Percentiles rank a stretch among this genome's conserved stretches.
Evolutionary conservation across 2,797 vertebrate genomes (phyloP).

Genomic region (Rhinatrema bivittatum): DNA sequence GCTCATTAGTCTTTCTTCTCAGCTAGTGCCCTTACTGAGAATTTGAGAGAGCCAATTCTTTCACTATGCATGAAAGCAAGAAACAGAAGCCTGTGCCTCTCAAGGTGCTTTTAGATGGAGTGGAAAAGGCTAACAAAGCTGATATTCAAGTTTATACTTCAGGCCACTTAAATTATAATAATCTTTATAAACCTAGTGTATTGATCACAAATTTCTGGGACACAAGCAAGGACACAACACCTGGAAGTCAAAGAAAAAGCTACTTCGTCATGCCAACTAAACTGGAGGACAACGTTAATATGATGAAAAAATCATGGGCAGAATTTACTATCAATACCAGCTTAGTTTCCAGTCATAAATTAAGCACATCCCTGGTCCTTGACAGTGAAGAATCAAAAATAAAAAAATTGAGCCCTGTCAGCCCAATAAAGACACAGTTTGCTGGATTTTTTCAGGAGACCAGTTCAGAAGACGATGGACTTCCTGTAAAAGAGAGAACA

Average conservation of each 20-base stretch:
- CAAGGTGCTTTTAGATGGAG: constrained; percentile 29
- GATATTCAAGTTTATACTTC: constrained; percentile 51
- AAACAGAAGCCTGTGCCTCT: constrained; percentile 2
- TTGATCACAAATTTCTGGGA: constrained; percentile 28
- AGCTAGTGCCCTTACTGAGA: too few relatives aligned
- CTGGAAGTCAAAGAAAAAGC: background rate
- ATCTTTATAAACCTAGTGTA: constrained; percentile 34
- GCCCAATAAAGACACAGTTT: constrained; percentile 4
- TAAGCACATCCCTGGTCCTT: too few relatives aligned
- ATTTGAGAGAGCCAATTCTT: too few relatives aligned
- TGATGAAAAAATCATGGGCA: constrained; percentile 32
- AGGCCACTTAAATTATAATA: constrained; percentile 49
- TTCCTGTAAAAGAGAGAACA: background rate
- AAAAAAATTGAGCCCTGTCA: background rate
- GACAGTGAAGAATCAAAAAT: too few relatives aligned
- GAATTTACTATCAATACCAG: constrained; percentile 19
- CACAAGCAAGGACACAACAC: constrained; percentile 15
- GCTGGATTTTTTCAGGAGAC: background rate
- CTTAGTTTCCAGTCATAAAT: constrained; percentile 12
- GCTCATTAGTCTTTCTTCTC: too few relatives aligned
- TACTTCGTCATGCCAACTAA: background rate
- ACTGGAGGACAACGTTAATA: background rate
- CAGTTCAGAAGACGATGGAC: background rate
- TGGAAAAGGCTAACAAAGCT: constrained; percentile 49
- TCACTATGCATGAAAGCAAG: too few relatives aligned